Base-by-base conservation (phyloP, 2,797 vertebrate species). In the Fundulus diaphanus region DNA sequence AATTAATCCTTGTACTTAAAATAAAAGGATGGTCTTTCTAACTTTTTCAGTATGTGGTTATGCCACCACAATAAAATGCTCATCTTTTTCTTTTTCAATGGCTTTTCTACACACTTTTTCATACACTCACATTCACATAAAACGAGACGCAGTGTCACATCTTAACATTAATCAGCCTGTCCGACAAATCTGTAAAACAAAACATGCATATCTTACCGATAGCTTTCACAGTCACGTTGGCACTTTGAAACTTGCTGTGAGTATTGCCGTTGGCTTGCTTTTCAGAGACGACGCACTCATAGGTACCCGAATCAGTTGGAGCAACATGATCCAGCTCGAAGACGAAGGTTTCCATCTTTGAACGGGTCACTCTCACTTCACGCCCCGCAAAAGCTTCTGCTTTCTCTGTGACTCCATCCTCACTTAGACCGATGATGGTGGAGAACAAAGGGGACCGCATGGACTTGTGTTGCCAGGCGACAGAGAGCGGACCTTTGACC, bases 211-310 rank as follows among this genome's bases (percentile, higher is more conserved):
- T 75, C 88, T 86, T 87, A 95, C 95, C 91, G 22, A 84, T 15
- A 61, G 88, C 69, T 6, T 2, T 7, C 46, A 96, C 92, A 2
- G 7, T 70, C 72, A 96, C 86, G 16, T 0, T 35, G 52, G 84
- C 40, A 5, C 70, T 63, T 72, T 87, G 78, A 22, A 88, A 84
- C 46, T 87, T 87, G 73, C 80, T 94, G 76, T 76, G 82, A 35
- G 61, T 87, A 80, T 90, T 90, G 72, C 61, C 86, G 15, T 84
- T 85, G 22, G 33, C 9, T 59, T 74, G 83, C 96, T 95, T 96
- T 46, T 98, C 97, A 16, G 95, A 91, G 76, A 96, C 95, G 0
- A 49, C 66, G 42, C 97, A 99, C 88, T 29, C 87, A 83, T 97
- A 98, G 9, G 4, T 63, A 0, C 97, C 97, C 0, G 81, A 61